These are phyloP conservation scores for Phenganax marumi DNA, from an alignment of 92 coral and sea anemone species.

Conservation along the genomic window DNA sequence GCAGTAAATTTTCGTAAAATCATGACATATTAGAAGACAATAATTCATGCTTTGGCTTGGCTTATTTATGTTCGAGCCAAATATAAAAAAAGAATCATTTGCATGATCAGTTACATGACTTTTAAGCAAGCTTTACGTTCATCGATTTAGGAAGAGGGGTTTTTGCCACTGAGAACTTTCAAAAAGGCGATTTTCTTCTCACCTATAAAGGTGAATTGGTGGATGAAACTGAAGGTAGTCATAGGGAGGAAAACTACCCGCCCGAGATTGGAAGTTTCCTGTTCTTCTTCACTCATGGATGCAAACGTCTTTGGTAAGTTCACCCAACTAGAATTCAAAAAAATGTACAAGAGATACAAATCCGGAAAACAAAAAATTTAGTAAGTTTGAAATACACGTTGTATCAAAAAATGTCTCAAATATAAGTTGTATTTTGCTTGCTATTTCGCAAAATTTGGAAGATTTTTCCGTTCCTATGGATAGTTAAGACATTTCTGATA, in stretches of 20 bases:
- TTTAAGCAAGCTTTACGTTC: neutral
- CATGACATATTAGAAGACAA: too few species aligned
- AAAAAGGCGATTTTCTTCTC: slow-evolving; percentile 25
- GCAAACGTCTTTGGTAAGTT: slow-evolving; percentile 29
- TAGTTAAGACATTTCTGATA: too few species aligned
- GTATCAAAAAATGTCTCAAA: too few species aligned
- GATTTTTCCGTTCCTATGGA: too few species aligned
- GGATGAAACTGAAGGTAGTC: neutral
- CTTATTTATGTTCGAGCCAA: neutral
- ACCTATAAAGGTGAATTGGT: slow-evolving; percentile 27
- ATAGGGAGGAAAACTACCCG: slow-evolving; percentile 33
- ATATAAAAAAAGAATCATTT: neutral
- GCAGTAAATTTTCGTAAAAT: too few species aligned
- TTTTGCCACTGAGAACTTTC: slow-evolving; percentile 15
- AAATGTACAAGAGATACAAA: too few species aligned
- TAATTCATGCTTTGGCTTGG: too few species aligned
- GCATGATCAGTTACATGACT: neutral
- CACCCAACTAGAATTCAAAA: too few species aligned
- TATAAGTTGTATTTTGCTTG: too few species aligned
- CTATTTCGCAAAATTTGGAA: too few species aligned
- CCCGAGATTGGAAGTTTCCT: slow-evolving; percentile 31
- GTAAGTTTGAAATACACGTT: too few species aligned
- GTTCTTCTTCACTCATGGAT: slow-evolving; percentile 20
- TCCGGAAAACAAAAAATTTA: too few species aligned
- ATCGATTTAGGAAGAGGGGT: slow-evolving; percentile 29